Evolutionary conservation across 2,888 invertebrate genomes (phyloP).

Genomic region (Epistrophe grossulariae): DNA sequence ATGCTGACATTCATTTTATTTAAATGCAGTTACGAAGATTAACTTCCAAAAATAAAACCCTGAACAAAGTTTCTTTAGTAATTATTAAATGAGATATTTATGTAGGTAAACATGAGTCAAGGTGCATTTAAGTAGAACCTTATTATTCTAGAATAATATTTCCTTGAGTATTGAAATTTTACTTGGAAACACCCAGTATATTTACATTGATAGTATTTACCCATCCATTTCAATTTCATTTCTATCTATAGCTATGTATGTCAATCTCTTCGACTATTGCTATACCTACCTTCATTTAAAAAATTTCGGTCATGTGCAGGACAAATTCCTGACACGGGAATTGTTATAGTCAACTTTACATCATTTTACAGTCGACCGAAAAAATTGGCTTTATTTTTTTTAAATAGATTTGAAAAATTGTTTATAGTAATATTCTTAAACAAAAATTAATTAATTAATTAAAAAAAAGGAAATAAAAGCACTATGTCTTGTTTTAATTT

Average conservation of each 20-base stretch:
- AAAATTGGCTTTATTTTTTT: conserved; percentile 21
- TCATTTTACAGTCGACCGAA: conserved; percentile 33
- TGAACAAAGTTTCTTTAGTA: too few species aligned
- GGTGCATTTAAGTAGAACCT: too few species aligned
- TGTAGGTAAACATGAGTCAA: too few species aligned
- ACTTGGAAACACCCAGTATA: not conserved
- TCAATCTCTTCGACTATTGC: not conserved
- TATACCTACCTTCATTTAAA: not conserved
- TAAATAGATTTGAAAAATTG: not conserved
- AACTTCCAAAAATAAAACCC: too few species aligned
- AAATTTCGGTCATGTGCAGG: conserved; percentile 66
- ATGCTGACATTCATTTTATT: too few species aligned
- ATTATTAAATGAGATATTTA: too few species aligned
- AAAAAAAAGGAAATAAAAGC: not conserved
- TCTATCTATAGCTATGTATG: not conserved
- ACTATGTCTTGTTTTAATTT: conserved; percentile 68
- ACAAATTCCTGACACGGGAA: conserved; percentile 13
- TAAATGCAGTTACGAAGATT: too few species aligned
- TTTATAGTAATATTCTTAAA: not conserved
- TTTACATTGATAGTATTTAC: not conserved
- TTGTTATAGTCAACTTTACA: conserved; percentile 35
- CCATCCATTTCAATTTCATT: not conserved
- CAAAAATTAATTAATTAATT: not conserved
- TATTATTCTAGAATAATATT: too few species aligned
- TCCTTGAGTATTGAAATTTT: too few species aligned